These are phyloP conservation scores for Clitarchus hookeri DNA, from an alignment of 2,888 invertebrate species.

Conservation along the genomic window DNA sequence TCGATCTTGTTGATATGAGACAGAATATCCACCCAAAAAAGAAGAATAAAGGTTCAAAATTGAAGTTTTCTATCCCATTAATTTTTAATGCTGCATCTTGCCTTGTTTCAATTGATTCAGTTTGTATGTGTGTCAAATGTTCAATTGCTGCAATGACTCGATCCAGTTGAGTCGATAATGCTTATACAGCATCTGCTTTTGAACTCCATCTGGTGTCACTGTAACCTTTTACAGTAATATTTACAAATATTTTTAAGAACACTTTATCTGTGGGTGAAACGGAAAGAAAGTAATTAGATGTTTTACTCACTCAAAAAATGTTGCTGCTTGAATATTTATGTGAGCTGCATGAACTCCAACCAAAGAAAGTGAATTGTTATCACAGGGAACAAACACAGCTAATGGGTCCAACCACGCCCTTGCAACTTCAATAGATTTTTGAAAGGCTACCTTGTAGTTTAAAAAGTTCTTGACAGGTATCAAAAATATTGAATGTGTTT, in stretches of 20 bases:
- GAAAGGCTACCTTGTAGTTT: too few relatives aligned
- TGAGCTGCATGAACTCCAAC: conserved; percentile 11
- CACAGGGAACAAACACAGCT: conserved; percentile 7
- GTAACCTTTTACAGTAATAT: not conserved
- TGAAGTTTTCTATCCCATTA: not conserved
- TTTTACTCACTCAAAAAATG: not conserved
- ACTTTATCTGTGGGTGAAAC: conserved; percentile 6
- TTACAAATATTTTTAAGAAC: not conserved
- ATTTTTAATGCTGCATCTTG: conserved; percentile 5
- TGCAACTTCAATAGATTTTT: too few relatives aligned
- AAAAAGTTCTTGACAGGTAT: too few relatives aligned
- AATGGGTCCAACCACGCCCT: not conserved
- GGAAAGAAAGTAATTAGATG: conserved; percentile 2
- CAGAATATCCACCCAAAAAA: not conserved
- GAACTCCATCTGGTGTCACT: not conserved
- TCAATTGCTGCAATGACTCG: not conserved
- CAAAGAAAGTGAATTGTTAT: not conserved
- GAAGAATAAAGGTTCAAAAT: not conserved
- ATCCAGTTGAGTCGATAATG: not conserved
- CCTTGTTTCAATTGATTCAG: not conserved
- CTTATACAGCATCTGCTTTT: not conserved
- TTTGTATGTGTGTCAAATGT: not conserved
- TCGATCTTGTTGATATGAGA: not conserved
- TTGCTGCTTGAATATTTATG: too few relatives aligned
- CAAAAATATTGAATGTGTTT: too few relatives aligned